These are phyloP conservation scores for Platalea minor DNA, from an alignment of 2,797 vertebrate genomes.

Conservation along the genomic window DNA sequence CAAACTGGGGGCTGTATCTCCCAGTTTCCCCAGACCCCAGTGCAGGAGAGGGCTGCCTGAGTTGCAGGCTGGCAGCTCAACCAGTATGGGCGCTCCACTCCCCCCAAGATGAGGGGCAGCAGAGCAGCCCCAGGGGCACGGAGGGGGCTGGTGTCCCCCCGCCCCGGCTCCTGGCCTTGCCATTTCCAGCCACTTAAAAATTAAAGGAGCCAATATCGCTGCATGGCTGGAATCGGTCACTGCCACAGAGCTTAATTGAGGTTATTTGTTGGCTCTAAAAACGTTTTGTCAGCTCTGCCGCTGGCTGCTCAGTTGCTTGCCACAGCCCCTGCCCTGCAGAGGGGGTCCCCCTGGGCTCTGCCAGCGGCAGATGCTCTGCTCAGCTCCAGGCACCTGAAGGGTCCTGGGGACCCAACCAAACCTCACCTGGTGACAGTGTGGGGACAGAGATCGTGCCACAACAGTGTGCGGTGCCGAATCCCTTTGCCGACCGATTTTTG, in stretches of 20 bases:
- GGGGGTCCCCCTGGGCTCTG: neutral
- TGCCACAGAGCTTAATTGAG: constrained; percentile 59
- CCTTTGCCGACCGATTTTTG: fast-evolving
- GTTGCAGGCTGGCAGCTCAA: neutral
- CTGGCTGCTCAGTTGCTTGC: neutral
- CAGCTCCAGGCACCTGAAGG: neutral
- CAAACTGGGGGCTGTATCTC: neutral
- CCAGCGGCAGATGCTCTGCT: neutral
- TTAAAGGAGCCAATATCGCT: constrained; percentile 37
- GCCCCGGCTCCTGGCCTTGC: neutral
- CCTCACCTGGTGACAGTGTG: neutral
- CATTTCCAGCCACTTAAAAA: constrained; percentile 45
- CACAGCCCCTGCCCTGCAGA: neutral
- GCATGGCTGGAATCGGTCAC: constrained; percentile 36
- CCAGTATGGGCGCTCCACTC: neutral
- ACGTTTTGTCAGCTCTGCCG: neutral
- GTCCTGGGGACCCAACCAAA: fast-evolving
- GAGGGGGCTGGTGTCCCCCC: neutral
- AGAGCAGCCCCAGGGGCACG: neutral
- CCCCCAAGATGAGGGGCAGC: neutral
- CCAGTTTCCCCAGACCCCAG: neutral
- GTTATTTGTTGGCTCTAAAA: constrained; percentile 56
- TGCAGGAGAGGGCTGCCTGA: neutral
- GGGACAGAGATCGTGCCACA: no score
- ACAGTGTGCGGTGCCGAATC: neutral